A percentile compares a stretch with the other conserved stretches of the same genome.
Evolutionary conservation across 1,140 invertebrate genomes (phyloP).

Genomic region (Chlorops oryzae): DNA sequence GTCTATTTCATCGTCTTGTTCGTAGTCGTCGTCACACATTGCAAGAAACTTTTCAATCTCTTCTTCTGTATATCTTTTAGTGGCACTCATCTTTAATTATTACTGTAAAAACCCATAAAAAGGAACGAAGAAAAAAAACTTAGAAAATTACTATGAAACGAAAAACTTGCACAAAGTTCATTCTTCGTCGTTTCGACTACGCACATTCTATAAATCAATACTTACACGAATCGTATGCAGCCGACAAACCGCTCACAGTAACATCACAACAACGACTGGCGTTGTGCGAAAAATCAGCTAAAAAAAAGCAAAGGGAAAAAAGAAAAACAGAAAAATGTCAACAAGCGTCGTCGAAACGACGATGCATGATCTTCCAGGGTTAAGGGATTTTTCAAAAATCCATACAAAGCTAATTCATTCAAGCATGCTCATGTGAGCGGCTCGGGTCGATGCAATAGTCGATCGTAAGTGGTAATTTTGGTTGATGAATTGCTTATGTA

Average conservation of each 20-base stretch:
- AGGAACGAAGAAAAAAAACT: neutral
- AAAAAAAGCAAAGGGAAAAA: neutral
- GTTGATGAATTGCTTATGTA: too few species aligned
- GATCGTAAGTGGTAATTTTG: too few species aligned
- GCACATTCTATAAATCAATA: too few species aligned
- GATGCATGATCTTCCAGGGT: neutral
- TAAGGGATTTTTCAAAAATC: too few species aligned
- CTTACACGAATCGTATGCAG: neutral
- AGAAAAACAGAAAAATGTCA: neutral
- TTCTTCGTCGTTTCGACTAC: too few species aligned
- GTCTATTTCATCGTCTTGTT: too few species aligned
- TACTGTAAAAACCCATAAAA: neutral
- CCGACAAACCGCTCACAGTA: neutral
- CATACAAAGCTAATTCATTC: too few species aligned
- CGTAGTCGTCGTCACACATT: conserved; percentile 2
- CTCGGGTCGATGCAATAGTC: too few species aligned
- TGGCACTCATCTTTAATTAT: neutral
- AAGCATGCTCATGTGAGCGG: too few species aligned
- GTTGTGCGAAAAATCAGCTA: neutral
- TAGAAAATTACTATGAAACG: too few species aligned
- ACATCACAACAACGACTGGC: neutral
- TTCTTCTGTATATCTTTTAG: conserved; percentile 1
- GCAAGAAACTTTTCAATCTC: conserved; percentile 5
- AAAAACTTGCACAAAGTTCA: too few species aligned
- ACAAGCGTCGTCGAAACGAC: neutral